These are phyloP conservation scores for Platycnemis pennipes DNA, from an alignment of 2,888 invertebrate genomes.

Conservation along the genomic window DNA sequence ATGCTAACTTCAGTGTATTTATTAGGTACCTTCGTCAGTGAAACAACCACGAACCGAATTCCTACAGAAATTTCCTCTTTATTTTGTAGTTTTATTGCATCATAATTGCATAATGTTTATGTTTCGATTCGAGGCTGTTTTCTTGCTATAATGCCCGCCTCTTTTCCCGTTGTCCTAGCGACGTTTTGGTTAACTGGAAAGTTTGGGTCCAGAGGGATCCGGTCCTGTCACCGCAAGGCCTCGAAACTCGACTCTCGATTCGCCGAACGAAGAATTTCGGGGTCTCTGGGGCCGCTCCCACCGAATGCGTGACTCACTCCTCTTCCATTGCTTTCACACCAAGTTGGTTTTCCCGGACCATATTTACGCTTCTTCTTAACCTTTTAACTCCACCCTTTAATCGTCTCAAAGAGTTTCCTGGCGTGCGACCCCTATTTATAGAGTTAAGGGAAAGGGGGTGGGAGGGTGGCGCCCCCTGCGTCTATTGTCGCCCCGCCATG, in stretches of 20 bases:
- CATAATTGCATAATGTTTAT: no score
- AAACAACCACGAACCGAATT: no score
- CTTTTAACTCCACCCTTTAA: slow-evolving; percentile 13
- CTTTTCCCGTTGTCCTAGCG: no score
- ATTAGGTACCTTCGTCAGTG: no score
- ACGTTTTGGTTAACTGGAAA: no score
- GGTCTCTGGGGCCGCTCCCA: not conserved
- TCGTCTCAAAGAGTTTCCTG: not conserved
- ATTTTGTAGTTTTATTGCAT: no score
- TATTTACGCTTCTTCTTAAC: slow-evolving; percentile 5
- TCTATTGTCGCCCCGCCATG: not conserved
- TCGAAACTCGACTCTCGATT: not conserved
- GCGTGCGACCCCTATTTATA: slow-evolving; percentile 22
- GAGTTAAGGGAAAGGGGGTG: not conserved
- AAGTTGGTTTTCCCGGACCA: not conserved
- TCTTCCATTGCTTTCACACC: not conserved
- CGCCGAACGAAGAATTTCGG: not conserved
- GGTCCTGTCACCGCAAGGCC: not conserved
- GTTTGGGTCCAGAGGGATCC: no score
- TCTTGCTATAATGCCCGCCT: no score
- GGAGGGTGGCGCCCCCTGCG: not conserved
- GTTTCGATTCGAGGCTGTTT: no score
- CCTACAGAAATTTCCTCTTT: no score
- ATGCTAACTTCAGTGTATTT: no score
- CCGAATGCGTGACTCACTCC: not conserved